These are phyloP conservation scores for Parazoanthus darwini DNA, from an alignment of 92 coral and sea anemone genomes.

Conservation along the genomic window DNA sequence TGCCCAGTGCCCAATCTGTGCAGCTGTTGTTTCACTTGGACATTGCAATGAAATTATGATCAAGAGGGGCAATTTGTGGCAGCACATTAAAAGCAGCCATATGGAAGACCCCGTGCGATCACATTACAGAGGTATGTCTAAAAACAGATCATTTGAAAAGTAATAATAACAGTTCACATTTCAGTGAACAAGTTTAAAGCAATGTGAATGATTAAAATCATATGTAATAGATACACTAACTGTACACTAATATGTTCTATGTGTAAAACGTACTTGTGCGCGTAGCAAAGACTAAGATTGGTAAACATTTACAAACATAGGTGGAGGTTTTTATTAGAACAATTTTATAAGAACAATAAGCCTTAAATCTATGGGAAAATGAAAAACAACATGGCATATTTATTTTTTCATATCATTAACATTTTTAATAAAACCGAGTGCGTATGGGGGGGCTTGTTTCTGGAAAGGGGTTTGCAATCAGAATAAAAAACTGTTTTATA, in stretches of 20 bases:
- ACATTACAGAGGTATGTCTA: background rate
- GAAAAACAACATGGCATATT: conserved; percentile 6
- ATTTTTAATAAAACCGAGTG: conserved; percentile 5
- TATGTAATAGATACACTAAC: background rate
- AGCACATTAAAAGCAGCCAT: conserved; percentile 32
- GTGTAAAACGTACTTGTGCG: background rate
- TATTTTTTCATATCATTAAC: background rate
- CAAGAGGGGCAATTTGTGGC: conserved; percentile 28
- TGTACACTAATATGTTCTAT: no score
- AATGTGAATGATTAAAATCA: no score
- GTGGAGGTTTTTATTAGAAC: background rate
- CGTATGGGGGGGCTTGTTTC: background rate
- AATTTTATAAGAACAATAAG: background rate
- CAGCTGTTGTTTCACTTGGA: conserved; percentile 47
- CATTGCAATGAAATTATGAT: conserved; percentile 40
- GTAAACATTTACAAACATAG: background rate
- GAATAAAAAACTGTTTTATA: no score
- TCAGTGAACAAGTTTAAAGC: no score
- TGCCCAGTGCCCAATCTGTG: conserved; percentile 47
- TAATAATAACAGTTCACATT: no score
- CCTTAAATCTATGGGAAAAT: background rate
- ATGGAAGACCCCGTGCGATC: conserved; percentile 17
- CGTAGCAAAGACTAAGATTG: background rate
- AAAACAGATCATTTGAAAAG: no score
- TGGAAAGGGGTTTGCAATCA: no score